These are phyloP conservation scores for Apostichopus californicus DNA, from an alignment of 35 echinoderm and acorn worm genomes.

Conservation along the genomic window DNA sequence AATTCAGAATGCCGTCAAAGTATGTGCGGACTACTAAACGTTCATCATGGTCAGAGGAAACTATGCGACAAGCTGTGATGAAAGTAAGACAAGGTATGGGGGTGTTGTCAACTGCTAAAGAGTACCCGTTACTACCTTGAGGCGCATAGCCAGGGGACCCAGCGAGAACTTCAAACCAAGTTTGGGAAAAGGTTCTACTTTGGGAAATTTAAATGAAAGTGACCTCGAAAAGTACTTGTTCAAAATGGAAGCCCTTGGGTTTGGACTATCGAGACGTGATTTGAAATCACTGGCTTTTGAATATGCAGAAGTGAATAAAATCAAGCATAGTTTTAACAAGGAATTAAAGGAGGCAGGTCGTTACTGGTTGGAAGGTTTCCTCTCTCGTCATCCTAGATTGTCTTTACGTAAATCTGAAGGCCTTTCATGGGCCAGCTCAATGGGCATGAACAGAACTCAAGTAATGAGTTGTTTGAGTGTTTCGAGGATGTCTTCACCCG, in stretches of 20 bases:
- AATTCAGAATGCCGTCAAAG: conserved; percentile 54
- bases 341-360: conserved; percentile 38
- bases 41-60: conserved; percentile 51
- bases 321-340: conserved; percentile 47
- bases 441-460: conserved; percentile 24
- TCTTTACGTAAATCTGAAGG: conserved; percentile 46
- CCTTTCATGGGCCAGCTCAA: conserved; percentile 46
- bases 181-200: conserved; percentile 22
- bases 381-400: conserved; percentile 36
- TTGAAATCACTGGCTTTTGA: conserved; percentile 57
- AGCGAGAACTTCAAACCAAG: conserved; percentile 20
- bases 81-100: conserved; percentile 48
- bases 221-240: conserved; percentile 24
- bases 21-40: conserved; percentile 56
- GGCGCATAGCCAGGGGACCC: conserved; percentile 10
- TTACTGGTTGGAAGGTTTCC: conserved; percentile 49
- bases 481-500: background rate
- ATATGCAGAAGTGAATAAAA: background rate
- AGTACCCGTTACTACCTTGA: conserved; percentile 29
- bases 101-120: background rate
- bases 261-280: conserved; percentile 51
- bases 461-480: conserved; percentile 24
- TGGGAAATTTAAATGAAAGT: conserved; percentile 14
- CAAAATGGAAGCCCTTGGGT: conserved; percentile 53
- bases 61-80: conserved; percentile 50